Evolutionary conservation across 2,797 vertebrate genomes (phyloP).

Genomic region (Pipistrellus nathusii): DNA sequence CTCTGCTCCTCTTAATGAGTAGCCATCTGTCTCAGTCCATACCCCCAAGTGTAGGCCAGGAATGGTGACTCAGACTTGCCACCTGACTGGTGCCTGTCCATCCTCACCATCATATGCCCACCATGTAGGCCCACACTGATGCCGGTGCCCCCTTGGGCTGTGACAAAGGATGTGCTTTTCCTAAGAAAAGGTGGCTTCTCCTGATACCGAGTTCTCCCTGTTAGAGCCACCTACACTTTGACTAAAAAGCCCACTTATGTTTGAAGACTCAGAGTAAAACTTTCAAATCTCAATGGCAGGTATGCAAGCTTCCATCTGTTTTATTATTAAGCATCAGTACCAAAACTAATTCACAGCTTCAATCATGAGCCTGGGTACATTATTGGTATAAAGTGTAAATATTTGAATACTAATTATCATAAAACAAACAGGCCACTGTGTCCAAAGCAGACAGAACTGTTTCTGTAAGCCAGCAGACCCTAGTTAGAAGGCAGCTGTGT

Average conservation of each 20-base stretch:
- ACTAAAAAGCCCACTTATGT: not conserved
- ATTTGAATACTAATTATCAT: conserved; percentile 43
- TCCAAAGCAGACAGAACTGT: conserved; percentile 36
- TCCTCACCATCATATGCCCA: not conserved
- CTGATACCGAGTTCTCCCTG: not conserved
- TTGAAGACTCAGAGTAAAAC: not conserved
- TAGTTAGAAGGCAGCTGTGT: conserved; percentile 19
- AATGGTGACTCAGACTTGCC: not conserved
- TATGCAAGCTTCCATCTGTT: not conserved
- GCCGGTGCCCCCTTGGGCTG: accelerated
- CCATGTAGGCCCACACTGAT: too few relatives aligned
- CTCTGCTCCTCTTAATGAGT: not conserved
- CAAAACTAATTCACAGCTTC: not conserved
- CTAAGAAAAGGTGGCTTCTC: not conserved
- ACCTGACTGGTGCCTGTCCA: too few relatives aligned
- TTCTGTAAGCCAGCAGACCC: conserved; percentile 49
- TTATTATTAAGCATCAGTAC: not conserved
- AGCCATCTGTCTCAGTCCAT: accelerated
- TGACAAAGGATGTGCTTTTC: not conserved
- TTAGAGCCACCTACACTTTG: not conserved
- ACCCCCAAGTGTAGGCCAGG: not conserved
- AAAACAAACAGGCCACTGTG: conserved; percentile 51
- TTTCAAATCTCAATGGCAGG: not conserved
- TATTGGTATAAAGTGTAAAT: conserved; percentile 47
- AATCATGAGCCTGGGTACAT: conserved; percentile 5